Percentiles rank a stretch among this genome's conserved stretches.
Evolutionary conservation across 2,113 vertebrate species (phyloP).

Genomic region (Paracyprichromis sp.): DNA sequence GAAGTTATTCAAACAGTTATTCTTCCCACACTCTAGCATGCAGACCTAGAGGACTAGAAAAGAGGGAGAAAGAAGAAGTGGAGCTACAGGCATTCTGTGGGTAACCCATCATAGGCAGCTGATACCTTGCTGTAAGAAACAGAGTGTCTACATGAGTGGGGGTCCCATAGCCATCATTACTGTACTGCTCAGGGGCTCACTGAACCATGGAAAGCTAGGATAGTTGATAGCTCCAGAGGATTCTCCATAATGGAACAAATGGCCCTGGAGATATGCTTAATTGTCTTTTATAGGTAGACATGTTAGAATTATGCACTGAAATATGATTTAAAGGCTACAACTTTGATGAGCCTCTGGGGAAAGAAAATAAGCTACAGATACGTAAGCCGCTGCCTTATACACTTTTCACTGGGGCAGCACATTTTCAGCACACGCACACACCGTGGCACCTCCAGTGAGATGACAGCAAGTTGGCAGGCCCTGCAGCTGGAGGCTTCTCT

Average conservation of each 20-base stretch:
- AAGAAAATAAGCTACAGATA: neutral
- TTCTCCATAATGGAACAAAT: neutral
- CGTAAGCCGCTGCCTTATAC: neutral
- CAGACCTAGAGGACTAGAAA: conserved; percentile 1
- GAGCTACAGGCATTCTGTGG: conserved; percentile 27
- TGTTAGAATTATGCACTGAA: neutral
- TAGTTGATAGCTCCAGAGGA: neutral
- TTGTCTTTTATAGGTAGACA: neutral
- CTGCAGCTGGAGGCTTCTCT: conserved; percentile 51
- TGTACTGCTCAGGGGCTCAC: conserved; percentile 15
- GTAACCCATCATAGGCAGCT: conserved; percentile 47
- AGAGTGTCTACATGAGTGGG: conserved; percentile 4
- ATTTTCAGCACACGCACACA: conserved; percentile 1
- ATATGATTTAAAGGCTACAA: neutral
- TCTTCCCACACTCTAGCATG: neutral
- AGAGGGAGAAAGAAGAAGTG: conserved; percentile 24
- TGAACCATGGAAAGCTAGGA: conserved; percentile 22
- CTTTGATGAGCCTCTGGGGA: neutral
- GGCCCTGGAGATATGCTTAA: conserved; percentile 5
- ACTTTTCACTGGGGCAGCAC: neutral
- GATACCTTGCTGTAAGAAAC: conserved; percentile 29
- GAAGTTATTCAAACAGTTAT: neutral
- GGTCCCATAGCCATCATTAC: conserved; percentile 13
- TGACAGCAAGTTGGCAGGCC: conserved; percentile 65
- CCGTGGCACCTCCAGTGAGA: conserved; percentile 57